phyloP scores from a whole-genome alignment of 2,888 invertebrate species.

The Acleris emargana region DNA sequence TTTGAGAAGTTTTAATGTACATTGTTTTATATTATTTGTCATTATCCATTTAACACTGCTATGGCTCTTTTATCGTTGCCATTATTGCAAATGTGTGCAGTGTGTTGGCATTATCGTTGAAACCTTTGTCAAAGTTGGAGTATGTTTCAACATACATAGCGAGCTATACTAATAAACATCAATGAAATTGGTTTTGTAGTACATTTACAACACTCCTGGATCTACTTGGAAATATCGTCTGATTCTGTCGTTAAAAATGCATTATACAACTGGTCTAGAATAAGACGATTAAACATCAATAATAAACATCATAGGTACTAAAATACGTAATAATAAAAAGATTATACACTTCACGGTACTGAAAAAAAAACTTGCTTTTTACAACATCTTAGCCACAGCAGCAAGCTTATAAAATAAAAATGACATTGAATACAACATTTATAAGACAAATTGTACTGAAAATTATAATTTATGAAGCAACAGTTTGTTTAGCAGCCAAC shows the following conservation, averaged over 20 bases:
- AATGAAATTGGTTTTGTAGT: constrained; percentile 55
- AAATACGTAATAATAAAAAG: constrained; percentile 41
- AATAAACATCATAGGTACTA: constrained; percentile 42
- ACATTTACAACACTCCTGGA: constrained; percentile 75
- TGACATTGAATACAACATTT: constrained; percentile 46
- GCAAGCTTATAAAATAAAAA: constrained; percentile 68
- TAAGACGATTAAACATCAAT: constrained; percentile 50
- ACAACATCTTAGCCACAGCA: constrained; percentile 61
- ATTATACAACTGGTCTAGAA: constrained; percentile 39
- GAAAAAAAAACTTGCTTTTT: constrained; percentile 49
- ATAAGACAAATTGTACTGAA: constrained; percentile 32
- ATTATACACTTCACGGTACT: constrained; percentile 48
- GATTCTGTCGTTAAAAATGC: constrained; percentile 40
- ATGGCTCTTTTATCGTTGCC: constrained; percentile 44
- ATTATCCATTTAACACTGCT: constrained; percentile 25
- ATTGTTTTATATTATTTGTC: constrained; percentile 11
- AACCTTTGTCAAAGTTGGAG: constrained; percentile 44
- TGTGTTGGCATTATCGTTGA: constrained; percentile 74
- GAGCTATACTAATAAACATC: constrained; percentile 39
- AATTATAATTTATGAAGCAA: constrained; percentile 46
- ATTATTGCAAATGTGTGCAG: constrained; percentile 73
- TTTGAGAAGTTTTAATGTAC: not conserved
- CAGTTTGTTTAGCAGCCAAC: constrained; percentile 72
- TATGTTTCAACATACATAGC: constrained; percentile 47
- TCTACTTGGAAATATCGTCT: constrained; percentile 61